Evolutionary conservation across 2,113 vertebrate species (phyloP).

Genomic region (Larimichthys crocea): DNA sequence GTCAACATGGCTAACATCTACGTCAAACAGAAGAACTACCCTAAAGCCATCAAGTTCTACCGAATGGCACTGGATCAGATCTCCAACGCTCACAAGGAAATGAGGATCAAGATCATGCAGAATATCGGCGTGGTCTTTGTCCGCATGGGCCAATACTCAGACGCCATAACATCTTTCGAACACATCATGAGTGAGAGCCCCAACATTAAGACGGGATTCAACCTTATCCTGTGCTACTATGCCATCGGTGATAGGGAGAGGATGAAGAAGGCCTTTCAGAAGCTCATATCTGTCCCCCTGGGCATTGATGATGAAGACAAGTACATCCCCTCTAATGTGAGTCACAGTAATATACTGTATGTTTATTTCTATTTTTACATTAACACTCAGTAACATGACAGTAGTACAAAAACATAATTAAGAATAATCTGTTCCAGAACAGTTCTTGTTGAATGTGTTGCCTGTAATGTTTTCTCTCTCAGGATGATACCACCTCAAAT

Average conservation of each 20-base stretch:
- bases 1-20: slow-evolving; percentile 99
- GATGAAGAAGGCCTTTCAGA: slow-evolving; percentile 98
- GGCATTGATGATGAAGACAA: slow-evolving; percentile 94
- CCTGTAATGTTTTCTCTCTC: slow-evolving; percentile 30
- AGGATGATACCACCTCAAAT: slow-evolving; percentile 92
- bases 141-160: slow-evolving; percentile 92
- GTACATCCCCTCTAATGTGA: slow-evolving; percentile 91
- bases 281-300: slow-evolving; percentile 91
- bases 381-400: too few relatives aligned
- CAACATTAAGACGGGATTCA: slow-evolving; percentile 93
- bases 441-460: neutral
- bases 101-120: slow-evolving; percentile 98
- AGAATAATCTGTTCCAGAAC: too few relatives aligned
- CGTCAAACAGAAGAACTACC: slow-evolving; percentile 96
- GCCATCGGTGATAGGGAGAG: slow-evolving; percentile 91
- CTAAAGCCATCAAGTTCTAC: slow-evolving; percentile 97
- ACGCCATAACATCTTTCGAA: slow-evolving; percentile 94
- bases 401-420: too few relatives aligned
- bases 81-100: slow-evolving; percentile 91
- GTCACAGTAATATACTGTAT: slow-evolving; percentile 25
- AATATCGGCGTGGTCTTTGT: slow-evolving; percentile 96
- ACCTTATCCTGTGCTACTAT: slow-evolving; percentile 94
- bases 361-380: too few relatives aligned
- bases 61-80: slow-evolving; percentile 98
- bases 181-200: slow-evolving; percentile 94